Base-by-base conservation (phyloP, 2,113 vertebrate genomes). In the Macroglossus sobrinus region DNA sequence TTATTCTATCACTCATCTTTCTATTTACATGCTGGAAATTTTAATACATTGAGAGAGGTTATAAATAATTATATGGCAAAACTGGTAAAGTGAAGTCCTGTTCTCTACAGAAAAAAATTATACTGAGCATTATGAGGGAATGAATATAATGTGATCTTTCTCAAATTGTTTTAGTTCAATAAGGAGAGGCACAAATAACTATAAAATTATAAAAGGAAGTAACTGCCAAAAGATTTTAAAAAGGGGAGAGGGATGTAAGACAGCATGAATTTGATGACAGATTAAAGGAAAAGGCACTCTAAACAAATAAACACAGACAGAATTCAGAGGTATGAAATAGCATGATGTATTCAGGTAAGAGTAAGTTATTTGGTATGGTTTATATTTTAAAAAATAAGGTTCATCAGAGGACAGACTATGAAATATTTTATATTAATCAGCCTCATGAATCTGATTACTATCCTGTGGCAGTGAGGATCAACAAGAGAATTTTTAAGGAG, bases 111-210 rank as follows among this genome's bases (percentile, higher is more conserved):
- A 57, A 80, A 95, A 66, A 28, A 10, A 80, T 64, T 90, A 78
- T 75, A 61, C 26, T 84, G 16, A 94, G 21, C 11, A 71, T 61
- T 55, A 11, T 40, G 61, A 68, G 66, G 72, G 15, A 81, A 53
- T 6, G 24, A 82, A 53, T 38, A 50, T 16, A 12, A 33, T 81
- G 30, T 75, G 28, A 86, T 53, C 14, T 22, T 61, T 10, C 6
- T 35, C 28, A 92, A 75, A 95, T 6, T 72, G 7, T 72, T 92
- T 90, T 63, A 76, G 26, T 92, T 94, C 68, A 95, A 86, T 74
- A 89, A 78, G 93, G 15, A 90, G 11, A 91, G 12, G 74, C 57
- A 80, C 8, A 55, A 85, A 79, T 26, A 61, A 72, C 6, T 80
- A 72, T 47, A 61, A 55, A 40, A 86, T 93, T 90, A 84, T 0